Conservation (phyloP, 2,797 vertebrate genomes). For the Jordanella pulchra region DNA sequence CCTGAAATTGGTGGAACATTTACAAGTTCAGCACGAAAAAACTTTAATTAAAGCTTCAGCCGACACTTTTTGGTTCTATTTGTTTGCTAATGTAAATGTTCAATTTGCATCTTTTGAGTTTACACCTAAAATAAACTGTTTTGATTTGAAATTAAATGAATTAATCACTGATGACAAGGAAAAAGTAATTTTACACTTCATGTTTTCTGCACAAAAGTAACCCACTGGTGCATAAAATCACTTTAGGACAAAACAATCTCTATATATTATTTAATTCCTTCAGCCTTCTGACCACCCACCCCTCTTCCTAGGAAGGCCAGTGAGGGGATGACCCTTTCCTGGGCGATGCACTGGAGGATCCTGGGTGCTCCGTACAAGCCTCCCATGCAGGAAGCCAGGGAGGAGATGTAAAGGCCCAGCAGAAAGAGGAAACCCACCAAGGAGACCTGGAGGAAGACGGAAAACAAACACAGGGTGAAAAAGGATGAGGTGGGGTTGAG, state of each 20-base stretch:
- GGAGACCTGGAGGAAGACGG: conserved; percentile 88
- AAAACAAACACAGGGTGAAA: conserved; percentile 80
- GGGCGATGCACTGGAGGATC: conserved; percentile 96
- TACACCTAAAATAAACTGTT: too few relatives aligned
- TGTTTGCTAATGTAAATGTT: too few relatives aligned
- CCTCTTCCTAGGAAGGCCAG: conserved; percentile 86
- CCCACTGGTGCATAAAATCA: background rate
- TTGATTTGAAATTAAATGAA: background rate
- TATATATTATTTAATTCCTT: background rate
- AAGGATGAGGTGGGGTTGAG: conserved; percentile 71
- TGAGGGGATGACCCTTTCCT: conserved; percentile 91
- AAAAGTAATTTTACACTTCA: background rate
- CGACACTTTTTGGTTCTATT: too few relatives aligned
- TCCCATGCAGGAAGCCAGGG: conserved; percentile 98
- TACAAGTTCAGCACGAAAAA: background rate
- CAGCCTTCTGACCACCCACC: conserved; percentile 79
- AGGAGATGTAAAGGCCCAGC: conserved; percentile 95
- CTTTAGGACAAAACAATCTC: background rate
- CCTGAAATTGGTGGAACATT: background rate
- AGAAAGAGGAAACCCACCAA: conserved; percentile 98
- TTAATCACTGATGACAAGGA: background rate
- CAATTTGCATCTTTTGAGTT: too few relatives aligned
- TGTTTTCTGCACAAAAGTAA: background rate
- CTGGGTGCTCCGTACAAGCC: conserved; percentile 94
- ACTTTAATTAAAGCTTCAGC: background rate